Conservation (phyloP, 1,140 invertebrate species). For the Drosophila gunungcola region DNA sequence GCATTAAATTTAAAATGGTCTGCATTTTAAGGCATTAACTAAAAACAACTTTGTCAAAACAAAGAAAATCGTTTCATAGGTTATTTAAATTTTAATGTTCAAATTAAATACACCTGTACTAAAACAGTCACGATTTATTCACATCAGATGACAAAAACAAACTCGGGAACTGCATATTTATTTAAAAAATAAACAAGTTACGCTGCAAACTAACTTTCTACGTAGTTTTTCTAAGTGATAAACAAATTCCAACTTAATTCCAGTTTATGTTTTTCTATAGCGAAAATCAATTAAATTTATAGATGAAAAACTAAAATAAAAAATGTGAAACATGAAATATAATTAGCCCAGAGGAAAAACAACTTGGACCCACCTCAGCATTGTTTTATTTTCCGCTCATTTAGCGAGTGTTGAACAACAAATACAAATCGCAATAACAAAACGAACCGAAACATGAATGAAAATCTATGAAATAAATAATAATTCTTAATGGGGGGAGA, state of each 20-base stretch:
- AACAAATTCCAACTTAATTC: slow-evolving; percentile 36
- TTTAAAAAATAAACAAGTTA: slow-evolving; percentile 32
- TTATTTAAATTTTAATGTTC: slow-evolving; percentile 7
- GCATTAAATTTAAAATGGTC: background rate
- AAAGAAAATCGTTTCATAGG: background rate
- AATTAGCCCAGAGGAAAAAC: slow-evolving; percentile 38
- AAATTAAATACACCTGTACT: slow-evolving; percentile 13
- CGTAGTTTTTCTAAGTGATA: slow-evolving; percentile 7
- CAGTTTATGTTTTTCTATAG: slow-evolving; percentile 30
- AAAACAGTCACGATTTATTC: slow-evolving; percentile 31
- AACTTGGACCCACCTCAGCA: slow-evolving; percentile 17
- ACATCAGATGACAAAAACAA: slow-evolving; percentile 37
- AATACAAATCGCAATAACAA: slow-evolving; percentile 38
- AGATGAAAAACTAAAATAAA: slow-evolving; percentile 29
- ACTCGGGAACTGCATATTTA: slow-evolving; percentile 32
- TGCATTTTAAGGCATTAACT: background rate
- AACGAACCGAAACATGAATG: slow-evolving; percentile 72
- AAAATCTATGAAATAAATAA: slow-evolving; percentile 77
- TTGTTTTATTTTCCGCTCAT: slow-evolving; percentile 35
- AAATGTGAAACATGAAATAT: slow-evolving; percentile 62
- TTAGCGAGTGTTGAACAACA: slow-evolving; percentile 26
- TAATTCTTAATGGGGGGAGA: slow-evolving; percentile 43
- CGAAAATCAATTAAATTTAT: slow-evolving; percentile 38
- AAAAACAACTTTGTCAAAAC: background rate
- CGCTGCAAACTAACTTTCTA: slow-evolving; percentile 7